A percentile compares a stretch with the other conserved stretches of the same genome.
phyloP scores from a whole-genome alignment of 2,113 vertebrate species.

The Pollachius pollachius region DNA sequence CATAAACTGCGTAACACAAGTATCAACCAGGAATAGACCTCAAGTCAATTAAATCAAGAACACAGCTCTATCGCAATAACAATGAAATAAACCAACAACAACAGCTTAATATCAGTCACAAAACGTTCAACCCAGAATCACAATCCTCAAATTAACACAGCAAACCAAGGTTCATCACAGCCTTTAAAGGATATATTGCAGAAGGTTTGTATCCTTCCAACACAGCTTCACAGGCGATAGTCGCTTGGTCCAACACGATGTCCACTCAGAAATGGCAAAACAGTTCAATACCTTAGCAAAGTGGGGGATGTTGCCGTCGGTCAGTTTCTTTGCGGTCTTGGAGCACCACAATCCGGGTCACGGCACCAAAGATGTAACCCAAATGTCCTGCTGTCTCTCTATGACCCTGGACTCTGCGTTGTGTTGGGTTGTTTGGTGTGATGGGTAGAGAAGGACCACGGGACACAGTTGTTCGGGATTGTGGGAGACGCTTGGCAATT shows the following conservation, averaged over 20 bases:
- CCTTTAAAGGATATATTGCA: not conserved
- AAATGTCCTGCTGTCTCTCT: too few species aligned
- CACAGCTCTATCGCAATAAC: not conserved
- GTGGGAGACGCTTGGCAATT: too few species aligned
- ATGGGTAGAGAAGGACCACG: too few species aligned
- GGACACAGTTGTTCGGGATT: too few species aligned
- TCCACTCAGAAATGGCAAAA: conserved; percentile 2
- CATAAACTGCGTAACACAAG: not conserved
- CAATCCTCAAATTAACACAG: not conserved
- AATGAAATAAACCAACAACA: not conserved
- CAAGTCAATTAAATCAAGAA: not conserved
- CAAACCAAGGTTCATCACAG: not conserved
- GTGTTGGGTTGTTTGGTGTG: not conserved
- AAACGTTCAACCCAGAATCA: not conserved
- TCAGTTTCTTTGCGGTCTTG: not conserved
- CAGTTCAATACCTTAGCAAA: not conserved
- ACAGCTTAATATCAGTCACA: not conserved
- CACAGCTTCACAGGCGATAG: not conserved
- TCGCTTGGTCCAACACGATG: not conserved
- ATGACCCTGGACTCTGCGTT: too few species aligned
- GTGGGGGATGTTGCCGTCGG: not conserved
- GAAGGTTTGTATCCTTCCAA: not conserved
- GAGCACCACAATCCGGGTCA: not conserved
- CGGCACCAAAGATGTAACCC: not conserved
- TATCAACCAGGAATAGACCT: not conserved